Evolutionary conservation across 2,113 vertebrate species (phyloP), one percentile per base, ranked within the genome.

Genomic region (Gnathonemus echidnorhynchus): DNA sequence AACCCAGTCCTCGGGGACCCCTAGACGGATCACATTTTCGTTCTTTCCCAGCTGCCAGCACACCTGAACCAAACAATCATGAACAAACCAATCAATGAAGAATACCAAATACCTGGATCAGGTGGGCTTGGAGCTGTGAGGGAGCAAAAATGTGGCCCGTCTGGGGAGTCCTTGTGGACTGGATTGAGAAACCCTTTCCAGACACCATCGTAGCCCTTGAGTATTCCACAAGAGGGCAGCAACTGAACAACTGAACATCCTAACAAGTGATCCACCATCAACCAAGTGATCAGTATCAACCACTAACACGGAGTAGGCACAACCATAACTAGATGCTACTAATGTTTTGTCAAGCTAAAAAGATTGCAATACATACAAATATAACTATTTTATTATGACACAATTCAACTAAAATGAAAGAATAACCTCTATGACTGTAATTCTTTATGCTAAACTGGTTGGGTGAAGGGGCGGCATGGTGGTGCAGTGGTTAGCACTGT

Each of bases 171-270:
- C 62, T 13, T n/a, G 56, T n/a, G 56, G 24, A 62, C 24, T 62
- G 24, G 62, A 0, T 31, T 70, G 62, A 70, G 62, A 31, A 70
- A 84, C 42, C 21, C 24, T 17, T 42, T 53, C 88, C 58, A 70
- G 66, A 87, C 13, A 17, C 49, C 42, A 62, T 2, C 86, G 13
- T 50, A 39, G 3, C 31, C 53, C 90, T 90, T 87, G 35, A 86
- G 13, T 24, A 42, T 27, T 88, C 90, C 90, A 91, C 77, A 3
- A 74, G 89, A 91, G 87, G 90, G 89, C 89, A 88, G 90, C 49
- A 91, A 24, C 31, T 53, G 48, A 88, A n/a, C 85, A 70, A 27
- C 85, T n/a, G 19, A 86, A 86, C 3, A 31, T 24, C 17, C 58
- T 66, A 66, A 66, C 62, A 31, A 70, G 62, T 70, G n/a, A 31